phyloP scores from a whole-genome alignment of 2,888 invertebrate genomes.

The Mimachlamys varia region DNA sequence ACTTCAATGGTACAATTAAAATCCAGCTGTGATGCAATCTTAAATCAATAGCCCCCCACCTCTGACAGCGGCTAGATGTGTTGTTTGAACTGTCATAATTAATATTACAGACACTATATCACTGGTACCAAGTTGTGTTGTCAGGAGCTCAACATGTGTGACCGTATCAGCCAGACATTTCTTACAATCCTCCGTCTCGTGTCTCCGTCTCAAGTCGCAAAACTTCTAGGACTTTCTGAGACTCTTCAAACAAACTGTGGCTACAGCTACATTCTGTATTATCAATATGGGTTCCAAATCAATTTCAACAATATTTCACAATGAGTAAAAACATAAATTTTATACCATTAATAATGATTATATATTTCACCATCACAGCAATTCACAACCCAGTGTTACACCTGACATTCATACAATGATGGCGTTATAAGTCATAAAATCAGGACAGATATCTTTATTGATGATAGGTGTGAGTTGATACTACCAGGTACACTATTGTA shows the following conservation, averaged over 20 bases:
- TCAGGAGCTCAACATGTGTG: not conserved
- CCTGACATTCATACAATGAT: no score
- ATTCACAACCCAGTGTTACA: no score
- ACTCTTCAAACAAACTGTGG: not conserved
- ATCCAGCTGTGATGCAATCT: not conserved
- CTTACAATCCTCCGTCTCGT: not conserved
- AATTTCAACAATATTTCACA: not conserved
- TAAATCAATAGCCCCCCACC: not conserved
- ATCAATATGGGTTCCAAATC: not conserved
- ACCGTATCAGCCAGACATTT: not conserved
- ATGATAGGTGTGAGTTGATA: no score
- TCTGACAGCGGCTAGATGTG: not conserved
- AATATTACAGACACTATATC: not conserved
- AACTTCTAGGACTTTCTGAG: not conserved
- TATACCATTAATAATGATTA: no score
- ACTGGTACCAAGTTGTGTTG: slow-evolving; percentile 2
- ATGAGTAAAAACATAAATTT: no score
- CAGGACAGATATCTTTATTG: no score
- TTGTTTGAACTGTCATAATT: slow-evolving; percentile 11
- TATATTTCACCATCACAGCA: no score
- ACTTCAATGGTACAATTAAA: not conserved
- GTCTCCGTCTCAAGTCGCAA: no score
- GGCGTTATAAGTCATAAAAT: no score
- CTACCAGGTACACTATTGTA: no score
- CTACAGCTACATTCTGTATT: no score